Base-by-base conservation (phyloP, 2,113 vertebrate species). In the Aldabrachelys gigantea region DNA sequence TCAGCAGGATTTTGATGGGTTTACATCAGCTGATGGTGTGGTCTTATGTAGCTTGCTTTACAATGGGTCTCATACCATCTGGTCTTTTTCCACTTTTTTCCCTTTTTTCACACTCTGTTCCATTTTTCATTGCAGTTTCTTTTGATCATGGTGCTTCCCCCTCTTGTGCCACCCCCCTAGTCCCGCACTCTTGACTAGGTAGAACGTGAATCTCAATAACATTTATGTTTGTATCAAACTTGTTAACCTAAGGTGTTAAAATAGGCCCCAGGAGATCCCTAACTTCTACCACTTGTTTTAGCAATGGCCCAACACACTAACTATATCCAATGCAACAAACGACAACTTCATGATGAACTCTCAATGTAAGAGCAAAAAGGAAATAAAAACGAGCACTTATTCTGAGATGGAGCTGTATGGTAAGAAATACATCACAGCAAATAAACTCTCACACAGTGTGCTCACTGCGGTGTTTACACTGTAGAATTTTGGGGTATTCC, bases 191-290 rank as follows among this genome's bases (percentile, higher is more conserved):
- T 25, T 21, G 54, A 85, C 59, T 11, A 89, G 38, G 47, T 2
- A 82, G 5, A 85, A 24, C 27, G 24, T 47, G 10, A 87, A 82
- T 41, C 38, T 6, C 75, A 78, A 76, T 11, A 76, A 47, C 5
- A 27, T 78, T 3, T 89, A 38, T 47, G 2, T 50, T 85, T 85
- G 27, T 79, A 8, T 5, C 54, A 14, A 54, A 19, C 16, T 85
- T 24, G 52, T 79, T 38, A 80, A 75, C 62, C n/a, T 54, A 27
- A 62, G 50, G 5, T 10, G 8, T 79, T 62, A 82, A 78, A 62
- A 3, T 5, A 35, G 9, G 59, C 38, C 0, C 56, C 69, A 80
- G 13, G 27, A 82, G 17, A 59, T 1, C 16, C 41, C 0, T 2
- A 38, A 85, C 21, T 4, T n/a, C 21, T 72, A 79, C 47, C 80